Conservation (phyloP, 2,888 invertebrate species). For the Conops quadrifasciatus region DNA sequence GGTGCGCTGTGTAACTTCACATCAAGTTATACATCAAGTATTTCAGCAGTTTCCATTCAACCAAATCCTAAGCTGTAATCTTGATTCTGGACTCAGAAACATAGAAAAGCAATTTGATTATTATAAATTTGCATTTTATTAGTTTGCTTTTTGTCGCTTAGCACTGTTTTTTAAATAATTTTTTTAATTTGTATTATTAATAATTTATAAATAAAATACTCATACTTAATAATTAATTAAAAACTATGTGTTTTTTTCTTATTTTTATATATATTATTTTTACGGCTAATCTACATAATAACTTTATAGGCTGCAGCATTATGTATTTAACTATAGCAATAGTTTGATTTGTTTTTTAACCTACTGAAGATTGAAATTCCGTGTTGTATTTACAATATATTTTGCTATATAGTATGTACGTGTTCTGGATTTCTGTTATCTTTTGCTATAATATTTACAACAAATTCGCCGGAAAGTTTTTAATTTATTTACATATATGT, state of each 20-base stretch:
- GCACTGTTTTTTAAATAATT: slow-evolving; percentile 12
- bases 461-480: slow-evolving; percentile 29
- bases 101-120: slow-evolving; percentile 3
- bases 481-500: too few species aligned
- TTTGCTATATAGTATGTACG: slow-evolving; percentile 25
- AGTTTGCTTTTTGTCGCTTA: slow-evolving; percentile 28
- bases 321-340: slow-evolving; percentile 28
- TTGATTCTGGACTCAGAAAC: too few species aligned
- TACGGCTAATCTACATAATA: slow-evolving; percentile 30
- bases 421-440: slow-evolving; percentile 11
- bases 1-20: too few species aligned
- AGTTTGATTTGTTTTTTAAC: slow-evolving; percentile 24
- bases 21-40: too few species aligned
- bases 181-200: slow-evolving; percentile 29
- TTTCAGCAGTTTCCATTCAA: too few species aligned
- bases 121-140: slow-evolving; percentile 33
- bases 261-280: neutral
- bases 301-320: slow-evolving; percentile 29
- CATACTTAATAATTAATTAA: slow-evolving; percentile 56
- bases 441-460: slow-evolving; percentile 22
- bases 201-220: slow-evolving; percentile 60
- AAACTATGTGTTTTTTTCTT: slow-evolving; percentile 34
- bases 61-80: too few species aligned
- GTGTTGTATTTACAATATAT: slow-evolving; percentile 33
- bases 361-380: slow-evolving; percentile 13